Evolutionary conservation across 2,113 vertebrate species (phyloP).

Genomic region (Malaclemys terrapin): DNA sequence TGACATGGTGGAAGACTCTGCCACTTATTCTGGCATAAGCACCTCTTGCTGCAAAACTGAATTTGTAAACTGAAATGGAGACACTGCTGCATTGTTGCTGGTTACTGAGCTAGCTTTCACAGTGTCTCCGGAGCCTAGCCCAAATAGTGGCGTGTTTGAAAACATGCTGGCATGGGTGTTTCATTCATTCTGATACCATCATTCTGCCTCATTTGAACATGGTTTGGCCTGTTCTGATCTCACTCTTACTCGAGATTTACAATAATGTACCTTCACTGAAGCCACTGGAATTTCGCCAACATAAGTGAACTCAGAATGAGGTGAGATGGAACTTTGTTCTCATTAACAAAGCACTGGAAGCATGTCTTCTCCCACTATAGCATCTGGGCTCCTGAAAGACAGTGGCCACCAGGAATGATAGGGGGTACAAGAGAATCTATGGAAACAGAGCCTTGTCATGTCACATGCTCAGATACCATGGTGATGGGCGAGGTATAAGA

Average conservation of each 20-base stretch:
- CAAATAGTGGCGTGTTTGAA: not conserved
- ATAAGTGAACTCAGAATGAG: not conserved
- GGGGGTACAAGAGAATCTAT: not conserved
- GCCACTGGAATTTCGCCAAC: not conserved
- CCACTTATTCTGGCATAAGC: not conserved
- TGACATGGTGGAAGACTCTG: too few species aligned
- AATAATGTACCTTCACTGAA: not conserved
- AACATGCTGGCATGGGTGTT: not conserved
- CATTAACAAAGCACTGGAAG: not conserved
- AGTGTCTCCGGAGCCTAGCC: not conserved
- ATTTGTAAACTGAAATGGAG: not conserved
- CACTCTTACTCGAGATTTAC: fast-evolving
- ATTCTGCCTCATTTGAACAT: not conserved
- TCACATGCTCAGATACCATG: not conserved
- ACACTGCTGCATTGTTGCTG: fast-evolving
- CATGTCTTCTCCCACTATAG: not conserved
- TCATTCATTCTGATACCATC: not conserved
- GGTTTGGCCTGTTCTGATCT: not conserved
- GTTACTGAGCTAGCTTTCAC: fast-evolving
- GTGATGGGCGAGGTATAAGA: not conserved
- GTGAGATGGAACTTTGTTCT: not conserved
- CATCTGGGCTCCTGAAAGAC: not conserved
- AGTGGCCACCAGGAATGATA: fast-evolving
- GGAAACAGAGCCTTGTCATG: fast-evolving
- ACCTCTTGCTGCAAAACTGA: not conserved